A percentile compares a stretch with the other conserved stretches of the same genome.
Evolutionary conservation across 2,888 invertebrate species (phyloP).

Genomic region (Nomada ferruginata): DNA sequence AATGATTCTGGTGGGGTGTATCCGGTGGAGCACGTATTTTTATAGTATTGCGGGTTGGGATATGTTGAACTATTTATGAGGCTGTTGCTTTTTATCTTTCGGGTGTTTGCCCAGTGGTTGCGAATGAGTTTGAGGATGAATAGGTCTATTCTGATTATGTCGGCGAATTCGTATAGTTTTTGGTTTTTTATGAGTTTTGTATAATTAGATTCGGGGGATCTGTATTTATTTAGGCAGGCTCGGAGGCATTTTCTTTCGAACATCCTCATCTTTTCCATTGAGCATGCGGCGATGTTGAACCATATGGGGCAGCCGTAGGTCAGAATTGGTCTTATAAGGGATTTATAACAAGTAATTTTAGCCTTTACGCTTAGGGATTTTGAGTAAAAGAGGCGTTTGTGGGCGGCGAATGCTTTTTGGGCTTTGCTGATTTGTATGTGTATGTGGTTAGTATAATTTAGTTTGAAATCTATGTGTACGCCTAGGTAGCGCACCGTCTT

Average conservation of each 20-base stretch:
- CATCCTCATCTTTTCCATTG: not conserved
- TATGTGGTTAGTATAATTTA: not conserved
- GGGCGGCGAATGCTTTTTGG: not conserved
- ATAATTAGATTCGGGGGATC: not conserved
- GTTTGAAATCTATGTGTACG: not conserved
- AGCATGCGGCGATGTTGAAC: not conserved
- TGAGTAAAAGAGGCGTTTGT: not conserved
- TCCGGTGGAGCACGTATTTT: too few relatives aligned
- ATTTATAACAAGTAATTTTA: not conserved
- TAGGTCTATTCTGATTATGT: too few relatives aligned
- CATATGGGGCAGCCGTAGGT: not conserved
- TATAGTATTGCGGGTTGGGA: not conserved
- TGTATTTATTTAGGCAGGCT: not conserved
- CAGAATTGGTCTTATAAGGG: not conserved
- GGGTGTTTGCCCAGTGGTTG: not conserved
- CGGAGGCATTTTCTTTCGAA: conserved; percentile 20
- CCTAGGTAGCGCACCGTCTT: not conserved
- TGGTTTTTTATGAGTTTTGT: not conserved
- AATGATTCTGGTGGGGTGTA: not conserved
- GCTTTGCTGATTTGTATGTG: too few relatives aligned
- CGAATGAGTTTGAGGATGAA: too few relatives aligned
- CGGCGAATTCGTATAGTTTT: too few relatives aligned
- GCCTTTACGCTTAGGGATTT: not conserved
- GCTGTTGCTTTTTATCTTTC: not conserved
- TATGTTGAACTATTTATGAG: not conserved